Conservation (phyloP, 1,140 invertebrate genomes). For the Vanessa tameamea region DNA sequence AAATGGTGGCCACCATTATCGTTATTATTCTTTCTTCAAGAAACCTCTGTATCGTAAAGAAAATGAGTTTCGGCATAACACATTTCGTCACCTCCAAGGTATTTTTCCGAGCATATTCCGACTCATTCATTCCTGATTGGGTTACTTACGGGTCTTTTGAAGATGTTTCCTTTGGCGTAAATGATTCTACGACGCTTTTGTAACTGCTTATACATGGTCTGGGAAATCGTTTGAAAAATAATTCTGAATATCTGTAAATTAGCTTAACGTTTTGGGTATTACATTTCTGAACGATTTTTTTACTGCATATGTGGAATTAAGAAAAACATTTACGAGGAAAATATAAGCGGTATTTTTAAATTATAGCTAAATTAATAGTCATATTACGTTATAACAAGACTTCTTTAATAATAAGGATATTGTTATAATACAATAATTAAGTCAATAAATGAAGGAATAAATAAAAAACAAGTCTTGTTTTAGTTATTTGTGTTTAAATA, state of each 20-base stretch:
- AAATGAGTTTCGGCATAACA: constrained; percentile 67
- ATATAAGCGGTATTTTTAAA: too few relatives aligned
- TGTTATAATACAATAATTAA: too few relatives aligned
- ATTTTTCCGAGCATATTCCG: constrained; percentile 45
- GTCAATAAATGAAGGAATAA: too few relatives aligned
- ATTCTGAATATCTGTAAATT: neutral
- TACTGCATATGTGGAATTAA: too few relatives aligned
- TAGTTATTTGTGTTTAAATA: too few relatives aligned
- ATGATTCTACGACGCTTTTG: constrained; percentile 28
- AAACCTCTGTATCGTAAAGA: constrained; percentile 23
- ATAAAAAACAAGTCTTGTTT: too few relatives aligned
- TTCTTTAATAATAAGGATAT: too few relatives aligned
- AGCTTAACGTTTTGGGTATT: neutral
- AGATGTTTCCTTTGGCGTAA: constrained; percentile 41
- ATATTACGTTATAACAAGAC: too few relatives aligned
- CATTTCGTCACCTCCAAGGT: constrained; percentile 53
- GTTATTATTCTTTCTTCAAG: constrained; percentile 43
- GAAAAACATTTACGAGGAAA: too few relatives aligned
- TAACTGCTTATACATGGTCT: neutral
- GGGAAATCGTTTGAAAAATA: neutral
- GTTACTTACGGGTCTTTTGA: constrained; percentile 42
- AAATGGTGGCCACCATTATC: constrained; percentile 52
- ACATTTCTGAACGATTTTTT: too few relatives aligned
- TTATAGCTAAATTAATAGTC: too few relatives aligned
- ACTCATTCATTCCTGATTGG: constrained; percentile 46